Evolutionary conservation across 2,113 vertebrate genomes (phyloP).

Genomic region (Pangasianodon gigas): DNA sequence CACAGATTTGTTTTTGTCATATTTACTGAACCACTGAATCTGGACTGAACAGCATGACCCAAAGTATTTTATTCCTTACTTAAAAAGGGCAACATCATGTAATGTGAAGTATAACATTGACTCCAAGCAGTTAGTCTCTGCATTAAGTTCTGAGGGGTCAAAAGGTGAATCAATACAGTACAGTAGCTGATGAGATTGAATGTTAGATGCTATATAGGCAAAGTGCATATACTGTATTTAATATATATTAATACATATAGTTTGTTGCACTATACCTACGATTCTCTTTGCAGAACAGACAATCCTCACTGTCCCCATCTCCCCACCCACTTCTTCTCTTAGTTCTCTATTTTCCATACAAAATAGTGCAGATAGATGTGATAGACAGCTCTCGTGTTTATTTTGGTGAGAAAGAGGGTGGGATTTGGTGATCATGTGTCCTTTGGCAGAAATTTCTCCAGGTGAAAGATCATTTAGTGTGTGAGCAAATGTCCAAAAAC

Average conservation of each 20-base stretch:
- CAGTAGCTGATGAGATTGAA: too few relatives aligned
- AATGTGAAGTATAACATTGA: not conserved
- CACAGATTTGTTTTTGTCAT: too few relatives aligned
- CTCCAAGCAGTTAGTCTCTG: not conserved
- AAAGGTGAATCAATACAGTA: not conserved
- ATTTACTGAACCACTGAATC: too few relatives aligned
- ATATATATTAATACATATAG: too few relatives aligned
- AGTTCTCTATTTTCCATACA: not conserved
- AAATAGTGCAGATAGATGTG: not conserved
- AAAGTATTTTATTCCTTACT: not conserved
- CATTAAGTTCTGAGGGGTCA: not conserved
- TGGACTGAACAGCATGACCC: not conserved
- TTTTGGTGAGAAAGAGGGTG: not conserved
- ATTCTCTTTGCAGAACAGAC: not conserved
- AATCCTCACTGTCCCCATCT: not conserved
- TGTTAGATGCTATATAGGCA: not conserved
- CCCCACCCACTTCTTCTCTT: not conserved
- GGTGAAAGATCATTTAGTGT: not conserved
- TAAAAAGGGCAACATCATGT: not conserved
- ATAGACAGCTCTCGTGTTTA: not conserved
- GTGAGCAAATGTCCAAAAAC: not conserved
- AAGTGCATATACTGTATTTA: not conserved
- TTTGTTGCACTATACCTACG: not conserved
- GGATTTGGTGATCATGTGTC: too few relatives aligned
- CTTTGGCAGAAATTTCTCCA: not conserved